A percentile compares a stretch with the other conserved stretches of the same genome.
phyloP scores from a whole-genome alignment of 2,888 invertebrate genomes.

The Cheilosia variabilis region DNA sequence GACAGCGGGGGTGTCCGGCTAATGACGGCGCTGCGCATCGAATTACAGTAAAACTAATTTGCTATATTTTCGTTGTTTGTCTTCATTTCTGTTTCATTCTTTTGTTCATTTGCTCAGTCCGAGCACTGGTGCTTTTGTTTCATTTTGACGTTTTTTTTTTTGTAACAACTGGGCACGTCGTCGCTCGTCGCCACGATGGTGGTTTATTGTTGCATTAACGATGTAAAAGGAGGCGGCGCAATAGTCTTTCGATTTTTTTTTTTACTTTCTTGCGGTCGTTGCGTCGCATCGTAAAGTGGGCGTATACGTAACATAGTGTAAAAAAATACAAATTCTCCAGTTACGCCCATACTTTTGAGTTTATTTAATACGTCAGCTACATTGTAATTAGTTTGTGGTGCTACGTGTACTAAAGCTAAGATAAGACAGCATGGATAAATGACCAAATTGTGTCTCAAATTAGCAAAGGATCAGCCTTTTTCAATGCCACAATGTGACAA shows the following conservation, averaged over 20 bases:
- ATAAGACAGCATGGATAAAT: too few relatives aligned
- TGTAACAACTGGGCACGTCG: constrained; percentile 56
- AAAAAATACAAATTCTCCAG: constrained; percentile 11
- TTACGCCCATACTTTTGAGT: constrained; percentile 42
- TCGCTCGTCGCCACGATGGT: constrained; percentile 50
- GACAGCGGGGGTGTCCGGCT: constrained; percentile 31
- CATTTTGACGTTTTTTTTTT: constrained; percentile 59
- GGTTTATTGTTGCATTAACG: constrained; percentile 72
- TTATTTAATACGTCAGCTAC: neutral
- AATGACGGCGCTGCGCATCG: constrained; percentile 59
- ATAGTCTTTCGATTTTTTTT: constrained; percentile 11
- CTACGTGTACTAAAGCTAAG: too few relatives aligned
- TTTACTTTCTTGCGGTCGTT: constrained; percentile 43
- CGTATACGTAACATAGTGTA: constrained; percentile 42
- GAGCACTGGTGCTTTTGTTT: constrained; percentile 29
- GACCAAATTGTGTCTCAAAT: too few relatives aligned
- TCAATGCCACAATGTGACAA: too few relatives aligned
- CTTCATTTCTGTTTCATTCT: constrained; percentile 17
- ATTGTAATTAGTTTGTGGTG: too few relatives aligned
- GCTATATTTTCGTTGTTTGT: constrained; percentile 55
- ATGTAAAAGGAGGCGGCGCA: constrained; percentile 51
- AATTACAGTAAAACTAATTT: constrained; percentile 70
- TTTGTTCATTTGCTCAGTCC: constrained; percentile 53
- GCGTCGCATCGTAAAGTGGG: constrained; percentile 50
- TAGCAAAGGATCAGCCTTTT: too few relatives aligned